Conservation (phyloP, 2,113 vertebrate species). For the Leucopternis melanops region DNA sequence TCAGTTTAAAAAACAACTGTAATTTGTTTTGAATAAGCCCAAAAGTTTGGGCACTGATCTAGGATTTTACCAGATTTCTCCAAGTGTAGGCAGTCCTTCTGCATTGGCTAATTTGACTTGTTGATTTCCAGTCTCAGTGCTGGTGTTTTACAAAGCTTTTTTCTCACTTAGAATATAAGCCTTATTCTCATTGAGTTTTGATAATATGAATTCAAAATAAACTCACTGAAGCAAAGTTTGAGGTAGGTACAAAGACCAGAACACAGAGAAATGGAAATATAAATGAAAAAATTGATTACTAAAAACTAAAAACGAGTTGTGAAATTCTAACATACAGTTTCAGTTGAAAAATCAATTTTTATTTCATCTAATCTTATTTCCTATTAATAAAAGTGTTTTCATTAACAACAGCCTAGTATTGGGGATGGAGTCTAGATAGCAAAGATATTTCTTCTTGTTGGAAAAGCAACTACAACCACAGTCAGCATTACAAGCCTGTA, state of each 20-base stretch:
- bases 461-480: not conserved
- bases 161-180: not conserved
- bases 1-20: not conserved
- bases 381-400: not conserved
- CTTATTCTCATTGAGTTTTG: not conserved
- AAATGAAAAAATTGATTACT: not conserved
- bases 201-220: not conserved
- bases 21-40: not conserved
- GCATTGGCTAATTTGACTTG: not conserved
- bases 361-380: not conserved
- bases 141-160: not conserved
- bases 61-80: not conserved
- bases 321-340: not conserved
- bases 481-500: not conserved
- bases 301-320: not conserved
- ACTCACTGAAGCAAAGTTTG: not conserved
- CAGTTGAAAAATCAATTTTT: conserved; percentile 1
- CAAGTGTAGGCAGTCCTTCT: not conserved
- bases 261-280: not conserved
- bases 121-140: not conserved
- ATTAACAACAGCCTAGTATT: not conserved
- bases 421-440: not conserved
- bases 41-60: not conserved
- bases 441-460: not conserved
- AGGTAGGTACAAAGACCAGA: not conserved